Base-by-base conservation (phyloP, 1,140 invertebrate species). In the Ditylenchus dipsaci region DNA sequence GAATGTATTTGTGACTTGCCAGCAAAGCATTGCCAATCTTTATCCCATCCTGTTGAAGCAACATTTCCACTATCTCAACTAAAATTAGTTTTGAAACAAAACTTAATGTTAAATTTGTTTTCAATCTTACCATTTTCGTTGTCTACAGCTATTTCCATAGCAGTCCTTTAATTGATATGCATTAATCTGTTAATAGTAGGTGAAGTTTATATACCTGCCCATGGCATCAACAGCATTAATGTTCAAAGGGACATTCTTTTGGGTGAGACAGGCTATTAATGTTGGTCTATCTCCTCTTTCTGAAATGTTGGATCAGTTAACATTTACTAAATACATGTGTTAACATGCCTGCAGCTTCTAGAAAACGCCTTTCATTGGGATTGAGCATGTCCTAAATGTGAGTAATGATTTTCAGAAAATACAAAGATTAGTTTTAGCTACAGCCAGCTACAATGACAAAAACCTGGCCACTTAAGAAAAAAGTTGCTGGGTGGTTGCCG, bases 161-260 rank as follows among this genome's bases (percentile, higher is more conserved):
- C 86, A 11, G 86, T 86, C 15, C 49, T 53, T 38, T 5, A 38
- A 38, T n/a, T n/a, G 33, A 38, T 5, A 38, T 38, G 11, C 11
- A 38, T 38, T 38, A 38, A 5, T 38, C 11, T 3, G 3, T 38
- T 38, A 38, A 11, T 38, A 38, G 11, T 38, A 5, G 11, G 11
- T 38, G 33, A 38, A 5, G 33, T 38, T 11, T 5, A 38, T 38
- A 38, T 38, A 38, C 19, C 87, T 78, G 0, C 87, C 86, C 63
- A 88, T 79, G 75, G 87, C 86, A 76, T 87, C 85, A 0, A 86
- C 85, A 70, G 85, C 86, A 81, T 88, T 88, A 19, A 88, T 85
- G 73, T 87, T 87, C n/a, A 88, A 85, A 0, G 85, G 83, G 8
- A 68, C 74, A 29, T 73, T 78, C 15, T 62, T 69, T 68, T 77